Evolutionary conservation across 1,140 invertebrate species (phyloP).

Genomic region (Chymomyza costata): DNA sequence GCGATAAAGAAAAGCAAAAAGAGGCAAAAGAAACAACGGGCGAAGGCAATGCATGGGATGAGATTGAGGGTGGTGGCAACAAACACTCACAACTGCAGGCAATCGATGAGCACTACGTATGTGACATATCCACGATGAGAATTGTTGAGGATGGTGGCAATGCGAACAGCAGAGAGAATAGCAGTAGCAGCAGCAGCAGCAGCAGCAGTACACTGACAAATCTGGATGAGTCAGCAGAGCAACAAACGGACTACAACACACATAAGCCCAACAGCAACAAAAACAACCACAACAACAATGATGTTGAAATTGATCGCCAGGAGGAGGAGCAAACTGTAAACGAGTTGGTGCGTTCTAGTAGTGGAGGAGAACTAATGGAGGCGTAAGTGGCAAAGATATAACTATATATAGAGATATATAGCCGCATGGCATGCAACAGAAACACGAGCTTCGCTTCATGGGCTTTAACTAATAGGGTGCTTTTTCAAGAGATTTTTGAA

Average conservation of each 20-base stretch:
- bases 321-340: slow-evolving; percentile 63
- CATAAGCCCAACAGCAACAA: not conserved
- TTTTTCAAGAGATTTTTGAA: no score
- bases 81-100: slow-evolving; percentile 20
- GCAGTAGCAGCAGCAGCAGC: slow-evolving; percentile 9
- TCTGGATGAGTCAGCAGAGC: slow-evolving; percentile 12
- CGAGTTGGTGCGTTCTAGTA: slow-evolving; percentile 54
- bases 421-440: no score
- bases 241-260: slow-evolving; percentile 1
- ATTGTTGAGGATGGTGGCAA: slow-evolving; percentile 47
- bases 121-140: slow-evolving; percentile 62
- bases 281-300: slow-evolving; percentile 21
- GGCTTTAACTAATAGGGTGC: no score
- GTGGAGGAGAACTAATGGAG: slow-evolving; percentile 37
- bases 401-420: not conserved
- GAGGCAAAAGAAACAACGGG: no score
- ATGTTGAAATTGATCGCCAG: slow-evolving; percentile 61
- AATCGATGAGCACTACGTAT: slow-evolving; percentile 65
- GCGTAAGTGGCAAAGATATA: slow-evolving; percentile 32
- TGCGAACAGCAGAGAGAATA: no score
- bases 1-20: not conserved
- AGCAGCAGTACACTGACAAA: slow-evolving; percentile 10
- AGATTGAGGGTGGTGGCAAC: no score
- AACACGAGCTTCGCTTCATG: no score
- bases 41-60: no score